Evolutionary conservation across 2,888 invertebrate genomes (phyloP).

Genomic region (Yponomeuta sedellus): DNA sequence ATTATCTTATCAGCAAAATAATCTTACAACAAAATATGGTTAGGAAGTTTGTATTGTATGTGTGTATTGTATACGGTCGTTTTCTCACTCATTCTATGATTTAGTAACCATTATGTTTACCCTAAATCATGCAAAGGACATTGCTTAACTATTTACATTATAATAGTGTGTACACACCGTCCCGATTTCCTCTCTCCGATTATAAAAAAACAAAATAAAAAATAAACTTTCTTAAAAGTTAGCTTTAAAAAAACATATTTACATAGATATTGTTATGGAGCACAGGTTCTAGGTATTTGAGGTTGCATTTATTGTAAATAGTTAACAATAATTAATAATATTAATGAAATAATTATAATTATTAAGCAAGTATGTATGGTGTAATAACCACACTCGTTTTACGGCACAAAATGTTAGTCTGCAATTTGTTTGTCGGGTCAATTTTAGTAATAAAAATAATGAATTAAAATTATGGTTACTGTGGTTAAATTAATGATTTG

Average conservation of each 20-base stretch:
- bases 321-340: slow-evolving; percentile 50
- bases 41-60: too few relatives aligned
- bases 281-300: slow-evolving; percentile 73
- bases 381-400: slow-evolving; percentile 72
- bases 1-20: too few relatives aligned
- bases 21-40: too few relatives aligned
- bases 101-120: slow-evolving; percentile 4
- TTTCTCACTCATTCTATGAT: neutral
- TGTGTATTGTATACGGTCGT: too few relatives aligned
- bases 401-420: slow-evolving; percentile 73
- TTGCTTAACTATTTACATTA: slow-evolving; percentile 9
- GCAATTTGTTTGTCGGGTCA: slow-evolving; percentile 67
- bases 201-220: slow-evolving; percentile 27
- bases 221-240: slow-evolving; percentile 45
- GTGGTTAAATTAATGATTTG: slow-evolving; percentile 48
- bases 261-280: slow-evolving; percentile 73
- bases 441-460: slow-evolving; percentile 61
- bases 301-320: slow-evolving; percentile 75
- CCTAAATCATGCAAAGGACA: neutral
- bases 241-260: slow-evolving; percentile 72
- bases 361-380: slow-evolving; percentile 49
- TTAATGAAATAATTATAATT: slow-evolving; percentile 20
- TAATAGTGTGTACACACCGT: slow-evolving; percentile 54
- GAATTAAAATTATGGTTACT: slow-evolving; percentile 34
- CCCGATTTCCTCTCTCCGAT: slow-evolving; percentile 72